Evolutionary conservation across 2,888 invertebrate genomes (phyloP), one percentile per base, ranked within the genome.

Genomic region (Troilus luridus): DNA sequence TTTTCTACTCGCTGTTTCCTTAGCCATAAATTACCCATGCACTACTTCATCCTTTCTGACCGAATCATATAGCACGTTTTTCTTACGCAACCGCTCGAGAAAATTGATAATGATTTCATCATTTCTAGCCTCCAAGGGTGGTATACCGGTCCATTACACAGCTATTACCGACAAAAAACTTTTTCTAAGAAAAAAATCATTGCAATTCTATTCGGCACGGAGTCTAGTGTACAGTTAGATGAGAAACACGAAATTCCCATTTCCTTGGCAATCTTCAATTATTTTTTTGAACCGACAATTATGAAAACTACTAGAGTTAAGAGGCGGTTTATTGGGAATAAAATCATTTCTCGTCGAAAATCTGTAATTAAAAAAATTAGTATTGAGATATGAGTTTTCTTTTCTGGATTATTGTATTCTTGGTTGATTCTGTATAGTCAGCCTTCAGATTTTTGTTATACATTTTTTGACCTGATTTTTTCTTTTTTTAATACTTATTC

Each of bases 191-290:
- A 64, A 67, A 77, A 77, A 77, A 41, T 77, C 27, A 77, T 41
- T 41, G 72, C 2, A 41, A 77, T 77, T 77, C 72, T 19, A 77
- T 77, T 41, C 17, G 72, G 41, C 19, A 41, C 72, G 72, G 72
- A 41, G 27, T 41, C 19, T 41, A 0, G 72, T 77, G 7, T 77
- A 77, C 72, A 41, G 72, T 77, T 77, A 77, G 72, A 24, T 24
- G 67, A 67, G 67, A n/a, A 77, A 77, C 72, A 77, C 72, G 72
- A 77, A 77, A 77, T 9, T 17, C 41, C 72, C 41, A 77, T 77
- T 77, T 41, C 41, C 72, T 77, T 17, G 72, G 17, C 72, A 41
- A 77, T 77, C 72, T 77, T 77, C 72, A 14, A 77, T 77, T 77
- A 10, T 77, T 41, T 19, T 77, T 77, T 77, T 77, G 72, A 77